Conservation (phyloP, 64 coral and sea anemone genomes). For the Catalaphyllia jardinei region DNA sequence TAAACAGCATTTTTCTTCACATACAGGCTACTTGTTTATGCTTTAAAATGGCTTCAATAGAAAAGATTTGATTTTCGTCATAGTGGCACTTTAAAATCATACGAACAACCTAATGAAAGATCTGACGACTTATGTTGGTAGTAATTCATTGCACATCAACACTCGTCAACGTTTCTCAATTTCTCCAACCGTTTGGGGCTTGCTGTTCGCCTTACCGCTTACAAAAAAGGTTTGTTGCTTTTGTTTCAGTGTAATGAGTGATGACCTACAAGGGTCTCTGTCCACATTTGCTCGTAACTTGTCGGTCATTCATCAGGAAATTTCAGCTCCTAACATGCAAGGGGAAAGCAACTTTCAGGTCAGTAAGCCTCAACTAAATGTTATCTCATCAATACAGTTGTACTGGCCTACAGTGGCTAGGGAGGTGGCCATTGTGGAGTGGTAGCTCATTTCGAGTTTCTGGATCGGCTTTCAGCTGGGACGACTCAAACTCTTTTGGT, state of each 20-base stretch:
- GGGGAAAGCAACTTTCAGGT: conserved; percentile 99
- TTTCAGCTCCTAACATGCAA: conserved; percentile 98
- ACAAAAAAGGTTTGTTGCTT: neutral
- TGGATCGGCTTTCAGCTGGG: no score
- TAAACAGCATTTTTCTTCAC: no score
- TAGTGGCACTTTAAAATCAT: no score
- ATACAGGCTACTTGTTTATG: no score
- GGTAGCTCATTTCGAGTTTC: no score
- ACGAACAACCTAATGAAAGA: no score
- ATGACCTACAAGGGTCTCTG: conserved; percentile 93
- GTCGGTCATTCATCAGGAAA: conserved; percentile 98
- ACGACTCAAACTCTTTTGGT: no score
- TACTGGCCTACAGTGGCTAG: no score
- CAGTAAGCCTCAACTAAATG: neutral
- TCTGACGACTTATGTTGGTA: neutral
- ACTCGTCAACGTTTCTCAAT: neutral
- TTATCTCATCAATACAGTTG: no score
- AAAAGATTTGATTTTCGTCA: no score
- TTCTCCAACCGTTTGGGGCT: neutral
- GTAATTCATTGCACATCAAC: neutral
- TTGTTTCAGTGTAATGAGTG: conserved; percentile 92
- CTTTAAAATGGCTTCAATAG: no score
- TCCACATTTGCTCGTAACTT: conserved; percentile 98
- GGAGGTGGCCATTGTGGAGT: no score
- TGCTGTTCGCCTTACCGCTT: neutral